Conservation (phyloP, 2,797 vertebrate species). For the Acrossocheilus wenchowensis region DNA sequence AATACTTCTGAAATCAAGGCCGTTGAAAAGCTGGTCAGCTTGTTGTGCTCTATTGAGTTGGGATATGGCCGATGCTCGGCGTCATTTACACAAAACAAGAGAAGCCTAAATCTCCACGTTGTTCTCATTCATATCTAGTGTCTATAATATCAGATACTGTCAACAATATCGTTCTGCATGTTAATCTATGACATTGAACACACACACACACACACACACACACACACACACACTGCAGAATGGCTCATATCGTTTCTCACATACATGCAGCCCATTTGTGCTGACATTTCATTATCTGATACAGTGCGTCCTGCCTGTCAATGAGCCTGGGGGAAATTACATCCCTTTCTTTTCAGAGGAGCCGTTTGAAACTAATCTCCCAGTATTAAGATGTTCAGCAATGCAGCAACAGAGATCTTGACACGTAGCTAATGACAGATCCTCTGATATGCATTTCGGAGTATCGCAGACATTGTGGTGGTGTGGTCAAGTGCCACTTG, state of each 20-base stretch:
- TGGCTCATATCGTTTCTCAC: conserved; percentile 12
- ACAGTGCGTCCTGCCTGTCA: conserved; percentile 33
- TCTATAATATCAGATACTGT: conserved; percentile 29
- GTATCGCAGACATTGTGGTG: neutral
- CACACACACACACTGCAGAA: neutral
- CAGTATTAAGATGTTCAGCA: conserved; percentile 35
- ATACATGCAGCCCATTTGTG: conserved; percentile 26
- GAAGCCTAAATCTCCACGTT: conserved; percentile 4
- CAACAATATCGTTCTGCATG: conserved; percentile 9
- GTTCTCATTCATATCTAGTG: neutral
- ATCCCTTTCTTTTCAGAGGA: conserved; percentile 47
- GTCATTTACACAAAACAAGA: neutral
- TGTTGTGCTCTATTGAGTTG: neutral
- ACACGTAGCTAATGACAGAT: conserved; percentile 19
- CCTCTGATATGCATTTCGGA: conserved; percentile 9
- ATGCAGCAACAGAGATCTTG: conserved; percentile 2
- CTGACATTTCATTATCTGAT: conserved; percentile 53
- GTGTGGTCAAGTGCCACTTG: conserved; percentile 6
- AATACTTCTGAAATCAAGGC: neutral
- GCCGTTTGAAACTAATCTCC: conserved; percentile 30
- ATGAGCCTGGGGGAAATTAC: conserved; percentile 41
- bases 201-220: neutral
- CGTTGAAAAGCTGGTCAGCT: neutral
- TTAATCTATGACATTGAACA: neutral
- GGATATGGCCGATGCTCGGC: neutral